These are phyloP conservation scores for Ciconia boyciana DNA, from an alignment of 2,113 vertebrate genomes.

Conservation along the genomic window DNA sequence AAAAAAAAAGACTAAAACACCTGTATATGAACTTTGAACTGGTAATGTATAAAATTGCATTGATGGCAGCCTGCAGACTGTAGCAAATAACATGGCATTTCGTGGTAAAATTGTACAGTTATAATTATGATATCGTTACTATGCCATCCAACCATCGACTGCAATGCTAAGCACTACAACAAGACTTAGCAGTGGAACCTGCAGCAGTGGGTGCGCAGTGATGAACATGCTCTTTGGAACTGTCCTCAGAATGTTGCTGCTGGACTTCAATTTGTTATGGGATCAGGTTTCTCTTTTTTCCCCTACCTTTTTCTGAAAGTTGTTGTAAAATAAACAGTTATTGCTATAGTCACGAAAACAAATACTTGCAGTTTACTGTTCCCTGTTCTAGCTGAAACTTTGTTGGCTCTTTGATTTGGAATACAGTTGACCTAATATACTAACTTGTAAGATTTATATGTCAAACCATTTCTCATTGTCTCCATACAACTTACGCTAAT, in stretches of 20 bases:
- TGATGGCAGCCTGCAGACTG: background rate
- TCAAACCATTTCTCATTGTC: slow-evolving; percentile 39
- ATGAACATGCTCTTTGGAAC: background rate
- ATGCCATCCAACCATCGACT: background rate
- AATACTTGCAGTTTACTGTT: background rate
- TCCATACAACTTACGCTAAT: background rate
- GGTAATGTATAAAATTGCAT: background rate
- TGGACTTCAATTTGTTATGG: background rate
- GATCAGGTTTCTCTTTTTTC: background rate
- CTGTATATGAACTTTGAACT: background rate
- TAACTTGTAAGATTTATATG: slow-evolving; percentile 11
- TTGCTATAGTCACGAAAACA: background rate
- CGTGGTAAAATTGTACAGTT: background rate
- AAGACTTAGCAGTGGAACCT: background rate
- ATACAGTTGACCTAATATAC: background rate
- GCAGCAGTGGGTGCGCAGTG: background rate
- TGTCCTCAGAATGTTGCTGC: background rate
- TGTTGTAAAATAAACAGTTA: background rate
- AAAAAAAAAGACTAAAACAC: background rate
- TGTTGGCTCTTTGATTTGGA: background rate
- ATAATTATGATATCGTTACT: background rate
- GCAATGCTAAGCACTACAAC: background rate
- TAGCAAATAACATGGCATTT: background rate
- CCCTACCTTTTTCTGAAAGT: background rate
- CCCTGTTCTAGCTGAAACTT: background rate